phyloP scores from a whole-genome alignment of 1,140 invertebrate species.

The Macrocentrus cingulum region DNA sequence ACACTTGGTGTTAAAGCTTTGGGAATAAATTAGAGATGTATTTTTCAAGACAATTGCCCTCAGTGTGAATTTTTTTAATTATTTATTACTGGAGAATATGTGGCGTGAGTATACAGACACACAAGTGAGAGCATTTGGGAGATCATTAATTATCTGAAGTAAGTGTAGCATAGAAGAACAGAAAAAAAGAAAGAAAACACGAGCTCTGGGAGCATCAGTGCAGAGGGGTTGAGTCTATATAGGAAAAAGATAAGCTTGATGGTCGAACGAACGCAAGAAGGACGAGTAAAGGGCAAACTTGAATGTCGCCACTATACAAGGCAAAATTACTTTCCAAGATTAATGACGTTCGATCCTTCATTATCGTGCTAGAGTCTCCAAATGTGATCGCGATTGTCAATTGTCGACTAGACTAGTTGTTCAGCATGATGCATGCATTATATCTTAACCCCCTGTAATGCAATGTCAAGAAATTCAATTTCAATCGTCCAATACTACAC shows the following conservation, averaged over 20 bases:
- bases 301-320: conserved; percentile 26
- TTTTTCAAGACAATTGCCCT: no score
- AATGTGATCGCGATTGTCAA: not conserved
- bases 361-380: conserved; percentile 22
- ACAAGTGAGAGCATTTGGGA: conserved; percentile 46
- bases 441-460: not conserved
- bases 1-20: no score
- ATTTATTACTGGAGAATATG: no score
- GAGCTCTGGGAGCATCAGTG: conserved; percentile 10
- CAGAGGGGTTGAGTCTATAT: conserved; percentile 9
- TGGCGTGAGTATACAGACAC: conserved; percentile 47
- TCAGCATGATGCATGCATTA: not conserved
- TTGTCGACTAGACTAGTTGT: not conserved
- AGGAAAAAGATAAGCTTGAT: conserved; percentile 21
- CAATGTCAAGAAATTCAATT: conserved; percentile 1
- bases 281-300: conserved; percentile 9
- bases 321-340: conserved; percentile 32
- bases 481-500: conserved; percentile 39
- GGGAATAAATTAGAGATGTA: no score
- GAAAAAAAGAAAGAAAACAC: conserved; percentile 21
- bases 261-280: conserved; percentile 2
- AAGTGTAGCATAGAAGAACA: conserved; percentile 11
- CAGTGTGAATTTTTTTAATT: no score
- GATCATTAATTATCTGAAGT: conserved; percentile 55
- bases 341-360: conserved; percentile 30